Percentiles rank a stretch among this genome's conserved stretches.
Evolutionary conservation across 1,140 invertebrate genomes (phyloP).

Genomic region (Dinoponera quadriceps): DNA sequence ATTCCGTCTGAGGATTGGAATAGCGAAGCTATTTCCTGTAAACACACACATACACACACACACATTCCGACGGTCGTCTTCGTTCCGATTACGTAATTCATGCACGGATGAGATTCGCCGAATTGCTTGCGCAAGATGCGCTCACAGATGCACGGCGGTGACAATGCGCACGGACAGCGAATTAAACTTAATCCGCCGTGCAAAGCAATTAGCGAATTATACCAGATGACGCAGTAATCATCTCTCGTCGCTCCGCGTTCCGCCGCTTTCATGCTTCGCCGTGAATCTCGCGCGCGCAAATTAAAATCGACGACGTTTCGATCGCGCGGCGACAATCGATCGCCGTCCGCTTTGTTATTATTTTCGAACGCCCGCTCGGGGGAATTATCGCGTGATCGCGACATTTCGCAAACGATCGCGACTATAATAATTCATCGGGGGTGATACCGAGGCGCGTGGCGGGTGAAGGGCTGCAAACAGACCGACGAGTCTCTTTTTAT

Average conservation of each 20-base stretch:
- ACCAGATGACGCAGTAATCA: not conserved
- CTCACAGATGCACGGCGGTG: not conserved
- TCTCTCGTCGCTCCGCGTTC: not conserved
- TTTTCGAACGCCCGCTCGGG: not conserved
- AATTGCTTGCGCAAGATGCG: slow-evolving; percentile 14
- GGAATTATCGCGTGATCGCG: slow-evolving; percentile 20
- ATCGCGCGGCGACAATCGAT: too few relatives aligned
- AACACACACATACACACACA: too few relatives aligned
- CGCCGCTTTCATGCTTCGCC: not conserved
- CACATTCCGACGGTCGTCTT: not conserved
- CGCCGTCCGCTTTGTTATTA: not conserved
- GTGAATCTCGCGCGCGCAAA: too few relatives aligned
- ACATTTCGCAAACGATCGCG: not conserved
- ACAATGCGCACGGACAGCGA: not conserved
- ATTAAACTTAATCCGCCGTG: not conserved
- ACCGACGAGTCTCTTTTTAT: slow-evolving; percentile 6
- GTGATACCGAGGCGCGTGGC: not conserved
- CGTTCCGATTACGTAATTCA: not conserved
- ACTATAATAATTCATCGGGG: slow-evolving; percentile 32
- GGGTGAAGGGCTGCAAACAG: slow-evolving; percentile 27
- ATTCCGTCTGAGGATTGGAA: slow-evolving; percentile 26
- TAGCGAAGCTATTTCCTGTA: slow-evolving; percentile 25
- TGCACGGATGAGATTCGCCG: slow-evolving; percentile 5
- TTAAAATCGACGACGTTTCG: too few relatives aligned
- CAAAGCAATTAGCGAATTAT: too few relatives aligned